A percentile compares a stretch with the other conserved stretches of the same genome.
Conservation (phyloP, 64 coral and sea anemone genomes). For the Exaiptasia diaphana region DNA sequence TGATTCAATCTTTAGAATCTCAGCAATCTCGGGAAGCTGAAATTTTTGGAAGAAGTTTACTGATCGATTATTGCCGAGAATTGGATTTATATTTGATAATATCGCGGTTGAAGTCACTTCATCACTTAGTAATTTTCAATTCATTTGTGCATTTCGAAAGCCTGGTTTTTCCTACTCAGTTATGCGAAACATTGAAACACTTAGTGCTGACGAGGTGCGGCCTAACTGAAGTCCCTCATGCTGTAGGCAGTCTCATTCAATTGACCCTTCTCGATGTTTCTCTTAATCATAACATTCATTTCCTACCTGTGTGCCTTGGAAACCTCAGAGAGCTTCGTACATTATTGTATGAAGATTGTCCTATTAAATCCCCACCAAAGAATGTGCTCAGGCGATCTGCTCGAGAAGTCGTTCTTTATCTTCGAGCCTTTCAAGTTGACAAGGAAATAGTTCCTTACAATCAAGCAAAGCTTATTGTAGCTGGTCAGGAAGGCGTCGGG, state of each 20-base stretch:
- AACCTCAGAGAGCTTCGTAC: not conserved
- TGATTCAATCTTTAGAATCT: too few species aligned
- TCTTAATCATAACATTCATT: not conserved
- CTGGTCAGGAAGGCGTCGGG: constrained; percentile 9
- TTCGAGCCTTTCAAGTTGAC: not conserved
- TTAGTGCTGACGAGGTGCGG: not conserved
- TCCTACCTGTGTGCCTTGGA: not conserved
- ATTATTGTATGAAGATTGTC: not conserved
- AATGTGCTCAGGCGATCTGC: not conserved
- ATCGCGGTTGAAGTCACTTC: not conserved
- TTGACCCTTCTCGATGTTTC: constrained; percentile 3
- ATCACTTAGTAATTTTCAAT: constrained; percentile 4
- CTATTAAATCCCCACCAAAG: not conserved
- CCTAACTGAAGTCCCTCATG: not conserved
- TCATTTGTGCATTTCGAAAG: not conserved
- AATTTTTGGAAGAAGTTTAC: constrained; percentile 13
- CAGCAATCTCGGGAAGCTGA: too few species aligned
- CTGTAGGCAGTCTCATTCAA: not conserved
- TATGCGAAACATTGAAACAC: constrained; percentile 16
- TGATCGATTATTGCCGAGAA: constrained; percentile 16
- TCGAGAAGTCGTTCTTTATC: not conserved
- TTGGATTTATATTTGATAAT: constrained; percentile 2
- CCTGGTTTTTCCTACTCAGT: not conserved
- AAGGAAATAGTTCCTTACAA: not conserved
- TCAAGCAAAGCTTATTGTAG: not conserved